A percentile compares a stretch with the other conserved stretches of the same genome.
Conservation (phyloP, 2,797 vertebrate genomes). For the Channa striata region DNA sequence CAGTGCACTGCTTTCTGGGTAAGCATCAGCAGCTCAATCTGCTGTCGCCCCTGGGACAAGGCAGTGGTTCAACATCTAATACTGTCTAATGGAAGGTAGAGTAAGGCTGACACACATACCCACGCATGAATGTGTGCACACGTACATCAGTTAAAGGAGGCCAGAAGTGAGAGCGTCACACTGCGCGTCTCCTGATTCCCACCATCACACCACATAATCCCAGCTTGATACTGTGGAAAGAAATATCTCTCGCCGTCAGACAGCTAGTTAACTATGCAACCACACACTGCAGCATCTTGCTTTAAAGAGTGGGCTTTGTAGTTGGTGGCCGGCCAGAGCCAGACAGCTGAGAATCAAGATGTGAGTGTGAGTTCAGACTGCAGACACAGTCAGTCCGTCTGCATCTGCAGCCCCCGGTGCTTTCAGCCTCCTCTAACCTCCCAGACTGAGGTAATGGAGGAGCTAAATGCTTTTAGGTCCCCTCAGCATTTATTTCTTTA, state of each 20-base stretch:
- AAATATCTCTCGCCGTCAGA: conserved; percentile 14
- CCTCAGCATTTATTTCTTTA: conserved; percentile 32
- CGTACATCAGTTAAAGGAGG: conserved; percentile 12
- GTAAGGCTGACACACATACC: neutral
- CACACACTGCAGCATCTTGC: conserved; percentile 32
- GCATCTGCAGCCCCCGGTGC: conserved; percentile 33
- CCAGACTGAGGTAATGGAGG: conserved; percentile 48
- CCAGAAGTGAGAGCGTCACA: conserved; percentile 1
- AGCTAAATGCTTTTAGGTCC: conserved; percentile 47
- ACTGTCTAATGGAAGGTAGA: conserved; percentile 42
- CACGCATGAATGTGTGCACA: neutral
- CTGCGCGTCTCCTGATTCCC: conserved; percentile 22
- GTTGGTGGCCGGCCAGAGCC: conserved; percentile 29
- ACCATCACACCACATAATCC: conserved; percentile 16
- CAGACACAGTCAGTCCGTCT: conserved; percentile 49
- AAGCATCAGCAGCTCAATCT: conserved; percentile 49
- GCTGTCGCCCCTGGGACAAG: conserved; percentile 46
- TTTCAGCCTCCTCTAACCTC: conserved; percentile 45
- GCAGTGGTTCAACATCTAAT: conserved; percentile 46
- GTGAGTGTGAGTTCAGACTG: conserved; percentile 62
- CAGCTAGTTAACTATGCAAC: conserved; percentile 30
- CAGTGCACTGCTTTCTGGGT: conserved; percentile 37
- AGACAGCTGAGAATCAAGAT: conserved; percentile 47
- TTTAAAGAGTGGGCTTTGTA: conserved; percentile 22
- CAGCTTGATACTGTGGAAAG: conserved; percentile 17